Conservation (phyloP, 2,113 vertebrate species). For the Misgurnus mizolepis region DNA sequence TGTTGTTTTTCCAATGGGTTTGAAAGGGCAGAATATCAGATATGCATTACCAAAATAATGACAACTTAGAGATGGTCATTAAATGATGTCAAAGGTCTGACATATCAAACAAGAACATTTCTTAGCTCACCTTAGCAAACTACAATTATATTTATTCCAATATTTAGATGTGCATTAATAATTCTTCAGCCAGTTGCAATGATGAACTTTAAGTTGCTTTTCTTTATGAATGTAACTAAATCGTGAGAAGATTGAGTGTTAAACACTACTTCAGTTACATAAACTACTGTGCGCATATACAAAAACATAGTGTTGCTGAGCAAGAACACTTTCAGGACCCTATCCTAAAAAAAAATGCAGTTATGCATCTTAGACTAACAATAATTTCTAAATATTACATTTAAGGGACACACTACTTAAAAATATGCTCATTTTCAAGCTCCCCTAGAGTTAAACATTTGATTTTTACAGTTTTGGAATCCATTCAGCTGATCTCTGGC, state of each 20-base stretch:
- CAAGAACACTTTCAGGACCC: neutral
- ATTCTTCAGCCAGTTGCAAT: neutral
- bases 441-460: no score
- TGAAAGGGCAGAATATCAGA: conserved; percentile 17
- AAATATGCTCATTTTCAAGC: no score
- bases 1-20: neutral
- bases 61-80: neutral
- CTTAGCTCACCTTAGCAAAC: neutral
- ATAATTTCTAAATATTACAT: neutral
- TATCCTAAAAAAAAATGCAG: neutral
- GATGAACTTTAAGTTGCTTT: neutral
- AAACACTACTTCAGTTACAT: neutral
- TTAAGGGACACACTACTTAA: no score
- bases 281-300: neutral
- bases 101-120: conserved; percentile 21
- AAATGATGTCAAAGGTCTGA: conserved; percentile 15
- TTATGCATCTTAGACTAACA: neutral
- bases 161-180: neutral
- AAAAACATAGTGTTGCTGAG: neutral
- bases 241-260: neutral
- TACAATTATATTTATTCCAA: no score
- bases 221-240: neutral
- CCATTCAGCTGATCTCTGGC: no score
- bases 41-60: conserved; percentile 13
- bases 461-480: no score